Evolutionary conservation across 2,797 vertebrate genomes (phyloP).

Genomic region (Picus viridis): DNA sequence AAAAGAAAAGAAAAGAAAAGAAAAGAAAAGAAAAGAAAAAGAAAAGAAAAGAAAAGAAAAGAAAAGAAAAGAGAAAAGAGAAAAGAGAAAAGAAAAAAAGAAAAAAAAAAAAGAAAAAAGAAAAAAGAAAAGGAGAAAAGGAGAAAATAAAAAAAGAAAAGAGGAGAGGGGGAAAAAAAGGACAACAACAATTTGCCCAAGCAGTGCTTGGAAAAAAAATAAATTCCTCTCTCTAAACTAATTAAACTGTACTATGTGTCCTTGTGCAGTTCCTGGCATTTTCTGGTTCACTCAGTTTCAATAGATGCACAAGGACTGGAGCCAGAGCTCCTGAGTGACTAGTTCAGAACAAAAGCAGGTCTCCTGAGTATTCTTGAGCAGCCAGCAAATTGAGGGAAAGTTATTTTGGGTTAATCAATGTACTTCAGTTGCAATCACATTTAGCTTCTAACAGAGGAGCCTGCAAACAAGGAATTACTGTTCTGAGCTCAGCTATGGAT

Average conservation of each 20-base stretch:
- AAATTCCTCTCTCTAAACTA: slow-evolving; percentile 72
- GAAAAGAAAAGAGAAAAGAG: too few species aligned
- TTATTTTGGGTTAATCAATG: slow-evolving; percentile 77
- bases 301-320: slow-evolving; percentile 67
- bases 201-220: slow-evolving; percentile 66
- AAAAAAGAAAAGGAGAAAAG: too few species aligned
- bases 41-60: too few species aligned
- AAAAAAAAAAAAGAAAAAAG: too few species aligned
- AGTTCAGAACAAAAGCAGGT: slow-evolving; percentile 77
- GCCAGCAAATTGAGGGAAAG: slow-evolving; percentile 74
- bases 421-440: slow-evolving; percentile 73
- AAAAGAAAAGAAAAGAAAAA: too few species aligned
- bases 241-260: slow-evolving; percentile 79
- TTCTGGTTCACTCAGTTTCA: slow-evolving; percentile 81
- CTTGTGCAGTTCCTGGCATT: slow-evolving; percentile 73
- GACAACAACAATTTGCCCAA: slow-evolving; percentile 67
- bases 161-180: background rate
- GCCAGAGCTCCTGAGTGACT: slow-evolving; percentile 78
- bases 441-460: slow-evolving; percentile 70
- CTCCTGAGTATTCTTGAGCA: slow-evolving; percentile 74
- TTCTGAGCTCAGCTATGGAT: slow-evolving; percentile 49
- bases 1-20: too few species aligned
- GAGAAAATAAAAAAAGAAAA: too few species aligned
- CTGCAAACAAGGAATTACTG: slow-evolving; percentile 70
- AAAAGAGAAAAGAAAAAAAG: too few species aligned